These are phyloP conservation scores for Sebastes oblongus DNA, from an alignment of 2,797 vertebrate species.

Conservation along the genomic window DNA sequence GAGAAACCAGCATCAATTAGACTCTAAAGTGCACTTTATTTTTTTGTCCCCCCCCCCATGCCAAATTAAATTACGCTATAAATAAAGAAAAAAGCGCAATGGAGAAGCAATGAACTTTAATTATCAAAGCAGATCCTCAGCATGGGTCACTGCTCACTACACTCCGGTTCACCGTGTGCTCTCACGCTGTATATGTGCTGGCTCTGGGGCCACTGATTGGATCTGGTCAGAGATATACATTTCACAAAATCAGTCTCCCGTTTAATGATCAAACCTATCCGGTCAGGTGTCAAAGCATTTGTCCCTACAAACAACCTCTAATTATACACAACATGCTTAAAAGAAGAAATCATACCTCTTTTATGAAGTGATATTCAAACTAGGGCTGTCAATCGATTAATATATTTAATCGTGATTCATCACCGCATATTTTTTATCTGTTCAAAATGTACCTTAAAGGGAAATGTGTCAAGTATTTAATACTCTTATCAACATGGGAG, in stretches of 20 bases:
- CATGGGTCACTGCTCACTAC: conserved; percentile 59
- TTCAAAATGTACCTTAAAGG: too few species aligned
- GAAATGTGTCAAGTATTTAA: too few species aligned
- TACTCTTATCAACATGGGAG: too few species aligned
- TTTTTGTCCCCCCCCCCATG: conserved; percentile 54
- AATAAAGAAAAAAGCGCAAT: conserved; percentile 66
- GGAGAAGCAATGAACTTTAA: conserved; percentile 79
- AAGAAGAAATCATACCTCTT: background rate
- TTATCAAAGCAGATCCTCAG: conserved; percentile 71
- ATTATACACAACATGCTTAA: conserved; percentile 10
- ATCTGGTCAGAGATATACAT: conserved; percentile 19
- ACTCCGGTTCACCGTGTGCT: conserved; percentile 9
- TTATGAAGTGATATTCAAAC: conserved; percentile 12
- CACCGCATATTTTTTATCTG: too few species aligned
- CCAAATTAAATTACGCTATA: conserved; percentile 83
- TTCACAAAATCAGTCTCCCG: conserved; percentile 3
- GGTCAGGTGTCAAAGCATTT: background rate
- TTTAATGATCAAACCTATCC: conserved; percentile 2
- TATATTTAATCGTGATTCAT: too few species aligned
- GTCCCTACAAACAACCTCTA: conserved; percentile 6
- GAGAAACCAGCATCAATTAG: conserved; percentile 77
- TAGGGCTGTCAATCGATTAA: too few species aligned
- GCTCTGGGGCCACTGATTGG: conserved; percentile 10
- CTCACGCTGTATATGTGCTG: conserved; percentile 9
- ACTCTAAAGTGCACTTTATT: conserved; percentile 81